Conservation (phyloP, 2,113 vertebrate genomes). For the Macrotis lagotis region DNA sequence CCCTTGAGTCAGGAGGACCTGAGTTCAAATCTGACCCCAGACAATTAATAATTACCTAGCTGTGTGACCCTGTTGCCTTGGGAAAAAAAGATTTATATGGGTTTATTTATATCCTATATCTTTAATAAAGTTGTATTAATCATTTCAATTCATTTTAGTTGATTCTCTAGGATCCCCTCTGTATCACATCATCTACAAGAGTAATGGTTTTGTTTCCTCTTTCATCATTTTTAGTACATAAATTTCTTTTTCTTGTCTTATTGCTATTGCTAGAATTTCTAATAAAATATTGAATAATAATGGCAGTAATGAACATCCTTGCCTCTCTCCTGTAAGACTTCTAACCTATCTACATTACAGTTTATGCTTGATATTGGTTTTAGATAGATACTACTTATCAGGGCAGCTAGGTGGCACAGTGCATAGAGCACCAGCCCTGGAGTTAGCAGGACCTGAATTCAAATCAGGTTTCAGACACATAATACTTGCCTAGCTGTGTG, state of each 20-base stretch:
- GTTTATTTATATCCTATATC: too few relatives aligned
- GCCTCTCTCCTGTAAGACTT: background rate
- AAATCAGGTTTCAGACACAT: too few relatives aligned
- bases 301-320: background rate
- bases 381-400: background rate
- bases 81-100: background rate
- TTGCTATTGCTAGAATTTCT: background rate
- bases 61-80: too few relatives aligned
- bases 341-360: background rate
- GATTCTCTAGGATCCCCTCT: background rate
- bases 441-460: too few relatives aligned
- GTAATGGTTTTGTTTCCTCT: too few relatives aligned
- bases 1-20: too few relatives aligned
- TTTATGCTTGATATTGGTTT: background rate
- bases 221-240: background rate
- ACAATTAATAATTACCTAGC: too few relatives aligned
- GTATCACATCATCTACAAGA: background rate
- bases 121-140: background rate
- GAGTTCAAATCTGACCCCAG: too few relatives aligned
- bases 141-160: background rate
- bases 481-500: too few relatives aligned
- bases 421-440: too few relatives aligned
- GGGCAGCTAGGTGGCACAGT: too few relatives aligned
- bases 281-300: background rate
- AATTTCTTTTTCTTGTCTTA: background rate